phyloP scores from a whole-genome alignment of 92 coral and sea anemone genomes.

The Siderastrea radians region DNA sequence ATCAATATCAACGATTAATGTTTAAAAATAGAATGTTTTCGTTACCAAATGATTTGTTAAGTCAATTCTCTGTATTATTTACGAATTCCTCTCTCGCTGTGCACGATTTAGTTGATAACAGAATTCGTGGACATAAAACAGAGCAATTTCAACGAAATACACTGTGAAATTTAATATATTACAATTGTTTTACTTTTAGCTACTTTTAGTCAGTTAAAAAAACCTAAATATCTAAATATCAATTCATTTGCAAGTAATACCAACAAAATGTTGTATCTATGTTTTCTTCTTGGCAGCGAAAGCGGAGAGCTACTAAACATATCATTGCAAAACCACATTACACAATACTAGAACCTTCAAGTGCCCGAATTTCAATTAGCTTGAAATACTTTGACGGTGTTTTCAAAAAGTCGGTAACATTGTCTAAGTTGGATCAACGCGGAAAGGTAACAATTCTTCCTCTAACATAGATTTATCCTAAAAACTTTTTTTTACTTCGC shows the following conservation, averaged over 20 bases:
- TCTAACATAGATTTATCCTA: not conserved
- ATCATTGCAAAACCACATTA: constrained; percentile 36
- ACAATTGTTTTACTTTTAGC: no score
- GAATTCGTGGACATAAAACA: constrained; percentile 37
- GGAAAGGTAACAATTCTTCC: not conserved
- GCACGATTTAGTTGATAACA: constrained; percentile 70
- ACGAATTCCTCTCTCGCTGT: constrained; percentile 73
- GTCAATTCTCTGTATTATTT: constrained; percentile 66
- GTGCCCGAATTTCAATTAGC: constrained; percentile 44
- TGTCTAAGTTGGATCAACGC: not conserved
- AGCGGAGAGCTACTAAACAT: constrained; percentile 2
- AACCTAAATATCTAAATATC: not conserved
- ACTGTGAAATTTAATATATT: not conserved
- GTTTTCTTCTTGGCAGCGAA: constrained; percentile 12
- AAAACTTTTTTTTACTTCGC: not conserved
- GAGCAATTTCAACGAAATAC: not conserved
- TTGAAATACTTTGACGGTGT: constrained; percentile 5
- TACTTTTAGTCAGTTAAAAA: no score
- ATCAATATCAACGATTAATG: constrained; percentile 72
- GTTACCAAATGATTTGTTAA: constrained; percentile 61
- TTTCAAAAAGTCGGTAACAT: constrained; percentile 15
- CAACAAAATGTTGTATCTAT: not conserved
- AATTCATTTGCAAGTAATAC: not conserved
- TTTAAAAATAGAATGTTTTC: constrained; percentile 73
- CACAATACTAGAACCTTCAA: not conserved